Evolutionary conservation across 2,888 invertebrate genomes (phyloP), one percentile per base, ranked within the genome.

Genomic region (Eledone cirrhosa): DNA sequence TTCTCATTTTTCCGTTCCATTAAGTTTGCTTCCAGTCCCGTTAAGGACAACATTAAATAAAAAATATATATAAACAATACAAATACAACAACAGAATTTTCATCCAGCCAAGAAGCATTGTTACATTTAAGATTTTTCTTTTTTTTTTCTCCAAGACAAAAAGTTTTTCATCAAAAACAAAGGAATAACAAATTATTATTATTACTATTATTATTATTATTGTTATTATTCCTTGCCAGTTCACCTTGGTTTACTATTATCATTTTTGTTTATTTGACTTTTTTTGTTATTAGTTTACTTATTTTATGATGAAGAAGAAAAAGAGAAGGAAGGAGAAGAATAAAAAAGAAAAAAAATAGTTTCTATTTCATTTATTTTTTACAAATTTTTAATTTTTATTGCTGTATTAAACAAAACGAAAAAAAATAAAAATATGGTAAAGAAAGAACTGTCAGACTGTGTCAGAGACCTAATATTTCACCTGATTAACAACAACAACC

Each of bases 71-170:
- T 33, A 8, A 33, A n/a, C n/a, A n/a, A 33, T 7, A 33, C 3
- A 33, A 7, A 33, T 33, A 33, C 3, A 33, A 33, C 5, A 33
- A 33, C 33, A 33, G 33, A 76, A 76, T 22, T 48, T n/a, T 47
- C 33, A 47, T 76, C 76, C 76, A 76, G 76, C 76, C 76, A 76
- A 47, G 48, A 47, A 76, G 76, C 76, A 76, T 47, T 76, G 47
- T 47, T 76, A 63, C 63, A 22, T 24, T 22, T 22, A 24, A 63
- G 63, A n/a, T n/a, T 24, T 63, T 63, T 24, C 11, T 24, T n/a
- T n/a, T 63, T 63, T 22, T 63, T 63, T 22, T 7, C 22, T 53
- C 53, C 14, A 22, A 53, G 14, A 53, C 22, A 22, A 53, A n/a
- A n/a, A n/a, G n/a, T 7, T 33, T 33, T 7, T 33, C 33, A 33